Conservation (phyloP, 2,113 vertebrate genomes). For the Pseudolaguvia tuberculata region DNA sequence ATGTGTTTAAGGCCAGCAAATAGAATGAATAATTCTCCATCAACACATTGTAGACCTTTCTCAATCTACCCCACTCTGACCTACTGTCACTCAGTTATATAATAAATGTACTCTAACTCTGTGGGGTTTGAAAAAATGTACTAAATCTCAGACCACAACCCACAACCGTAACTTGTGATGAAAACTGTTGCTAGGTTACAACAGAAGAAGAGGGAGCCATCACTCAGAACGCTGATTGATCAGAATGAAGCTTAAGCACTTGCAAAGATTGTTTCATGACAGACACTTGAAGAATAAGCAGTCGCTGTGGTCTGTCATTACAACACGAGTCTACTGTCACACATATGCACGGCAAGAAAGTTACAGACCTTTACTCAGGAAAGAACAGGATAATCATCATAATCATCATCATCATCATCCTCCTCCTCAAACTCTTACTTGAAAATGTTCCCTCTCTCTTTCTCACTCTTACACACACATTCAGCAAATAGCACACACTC, state of each 20-base stretch:
- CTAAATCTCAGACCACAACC: slow-evolving; percentile 30
- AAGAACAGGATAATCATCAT: slow-evolving; percentile 18
- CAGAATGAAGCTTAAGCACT: slow-evolving; percentile 29
- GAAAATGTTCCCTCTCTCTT: background rate
- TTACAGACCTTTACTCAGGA: slow-evolving; percentile 19
- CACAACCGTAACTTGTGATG: slow-evolving; percentile 21
- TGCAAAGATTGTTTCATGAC: slow-evolving; percentile 34
- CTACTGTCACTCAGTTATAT: no score
- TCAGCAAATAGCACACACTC: no score
- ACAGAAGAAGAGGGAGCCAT: slow-evolving; percentile 15
- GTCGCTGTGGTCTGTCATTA: background rate
- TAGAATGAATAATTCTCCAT: no score
- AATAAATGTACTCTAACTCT: background rate
- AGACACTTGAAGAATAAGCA: slow-evolving; percentile 20
- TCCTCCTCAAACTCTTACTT: background rate
- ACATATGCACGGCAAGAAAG: background rate
- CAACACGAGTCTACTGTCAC: background rate
- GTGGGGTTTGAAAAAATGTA: slow-evolving; percentile 26
- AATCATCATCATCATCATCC: background rate
- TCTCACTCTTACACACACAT: background rate
- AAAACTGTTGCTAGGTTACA: slow-evolving; percentile 43
- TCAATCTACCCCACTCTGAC: no score
- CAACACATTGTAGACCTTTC: no score
- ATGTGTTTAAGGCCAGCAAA: background rate
- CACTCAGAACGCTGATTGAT: slow-evolving; percentile 40